Evolutionary conservation across 2,113 vertebrate genomes (phyloP).

Genomic region (Heliornis fulica): DNA sequence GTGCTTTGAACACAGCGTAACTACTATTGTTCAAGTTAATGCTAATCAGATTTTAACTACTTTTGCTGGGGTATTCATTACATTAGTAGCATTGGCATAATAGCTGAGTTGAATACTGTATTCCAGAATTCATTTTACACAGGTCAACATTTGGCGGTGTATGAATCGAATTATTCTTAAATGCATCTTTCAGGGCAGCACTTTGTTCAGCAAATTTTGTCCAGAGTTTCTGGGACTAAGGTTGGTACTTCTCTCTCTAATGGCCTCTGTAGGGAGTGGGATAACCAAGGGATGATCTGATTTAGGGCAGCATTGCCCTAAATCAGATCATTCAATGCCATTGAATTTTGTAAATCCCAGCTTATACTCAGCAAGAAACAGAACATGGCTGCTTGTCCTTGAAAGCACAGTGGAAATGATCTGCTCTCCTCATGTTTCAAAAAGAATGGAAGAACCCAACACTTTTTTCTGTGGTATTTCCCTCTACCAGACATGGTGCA

Average conservation of each 20-base stretch:
- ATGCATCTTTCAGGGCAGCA: not conserved
- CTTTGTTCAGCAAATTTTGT: not conserved
- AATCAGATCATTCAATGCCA: too few species aligned
- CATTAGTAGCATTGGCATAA: not conserved
- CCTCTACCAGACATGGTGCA: not conserved
- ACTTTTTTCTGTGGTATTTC: not conserved
- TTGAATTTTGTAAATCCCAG: not conserved
- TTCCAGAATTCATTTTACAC: not conserved
- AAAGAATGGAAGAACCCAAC: not conserved
- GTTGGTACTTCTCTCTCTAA: not conserved
- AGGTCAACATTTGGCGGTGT: not conserved
- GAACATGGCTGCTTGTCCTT: not conserved
- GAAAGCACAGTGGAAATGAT: not conserved
- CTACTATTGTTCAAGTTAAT: not conserved
- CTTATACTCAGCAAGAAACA: not conserved
- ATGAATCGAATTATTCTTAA: not conserved
- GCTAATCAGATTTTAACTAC: not conserved
- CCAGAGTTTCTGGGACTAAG: not conserved
- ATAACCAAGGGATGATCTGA: not conserved
- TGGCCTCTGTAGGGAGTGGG: not conserved
- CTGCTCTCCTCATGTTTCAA: not conserved
- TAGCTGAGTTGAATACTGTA: not conserved
- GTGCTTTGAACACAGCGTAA: not conserved
- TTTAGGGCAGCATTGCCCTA: not conserved
- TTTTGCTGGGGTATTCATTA: not conserved